Conservation (phyloP, 2,888 invertebrate genomes). For the Eulithis testata region DNA sequence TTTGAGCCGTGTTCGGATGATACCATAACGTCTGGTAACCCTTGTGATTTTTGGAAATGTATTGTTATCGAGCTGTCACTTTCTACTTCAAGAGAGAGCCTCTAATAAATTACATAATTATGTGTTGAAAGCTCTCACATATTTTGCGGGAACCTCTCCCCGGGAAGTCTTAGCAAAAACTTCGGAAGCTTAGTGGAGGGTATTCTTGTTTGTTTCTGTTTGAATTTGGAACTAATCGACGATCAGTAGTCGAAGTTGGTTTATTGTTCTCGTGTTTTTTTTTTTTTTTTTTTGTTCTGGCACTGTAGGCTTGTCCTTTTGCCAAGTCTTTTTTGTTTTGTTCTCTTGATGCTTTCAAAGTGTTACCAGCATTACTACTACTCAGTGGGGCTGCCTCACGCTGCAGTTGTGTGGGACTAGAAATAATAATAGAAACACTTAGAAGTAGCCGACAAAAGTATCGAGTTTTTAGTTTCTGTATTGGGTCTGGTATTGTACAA, state of each 20-base stretch:
- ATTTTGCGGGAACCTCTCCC: slow-evolving; percentile 54
- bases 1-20: too few relatives aligned
- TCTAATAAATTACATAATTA: slow-evolving; percentile 42
- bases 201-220: slow-evolving; percentile 61
- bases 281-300: too few relatives aligned
- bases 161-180: slow-evolving; percentile 61
- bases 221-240: slow-evolving; percentile 56
- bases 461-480: too few relatives aligned
- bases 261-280: slow-evolving; percentile 40
- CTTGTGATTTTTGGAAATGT: slow-evolving; percentile 6
- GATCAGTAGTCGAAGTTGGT: slow-evolving; percentile 42
- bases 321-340: too few relatives aligned
- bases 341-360: slow-evolving; percentile 32
- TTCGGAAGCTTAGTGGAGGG: slow-evolving; percentile 60
- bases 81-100: slow-evolving; percentile 43
- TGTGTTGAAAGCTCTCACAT: slow-evolving; percentile 64
- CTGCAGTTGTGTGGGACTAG: background rate
- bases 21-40: too few relatives aligned
- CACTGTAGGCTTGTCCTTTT: too few relatives aligned
- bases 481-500: too few relatives aligned
- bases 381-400: background rate
- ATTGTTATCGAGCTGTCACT: slow-evolving; percentile 46
- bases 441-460: too few relatives aligned
- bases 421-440: background rate
- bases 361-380: background rate